A percentile compares a stretch with the other conserved stretches of the same genome.
phyloP scores from a whole-genome alignment of 2,888 invertebrate species.

The Phaedon cochleariae region DNA sequence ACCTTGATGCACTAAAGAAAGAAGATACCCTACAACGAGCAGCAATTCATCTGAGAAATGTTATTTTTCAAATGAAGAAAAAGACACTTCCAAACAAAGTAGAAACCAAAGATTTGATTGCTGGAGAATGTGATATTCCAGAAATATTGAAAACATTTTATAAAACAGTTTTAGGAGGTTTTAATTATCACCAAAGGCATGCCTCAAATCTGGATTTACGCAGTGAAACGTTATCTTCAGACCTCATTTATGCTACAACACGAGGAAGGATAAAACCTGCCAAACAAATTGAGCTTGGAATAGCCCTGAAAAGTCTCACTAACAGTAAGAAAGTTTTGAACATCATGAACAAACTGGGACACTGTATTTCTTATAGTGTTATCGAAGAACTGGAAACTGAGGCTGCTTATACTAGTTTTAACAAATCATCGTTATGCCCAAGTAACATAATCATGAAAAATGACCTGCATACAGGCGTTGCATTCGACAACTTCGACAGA shows the following conservation, averaged over 20 bases:
- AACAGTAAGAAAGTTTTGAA: slow-evolving; percentile 44
- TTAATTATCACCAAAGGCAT: background rate
- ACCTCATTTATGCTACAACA: slow-evolving; percentile 39
- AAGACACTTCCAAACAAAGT: too few species aligned
- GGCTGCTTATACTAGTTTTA: slow-evolving; percentile 36
- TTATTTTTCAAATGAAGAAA: too few species aligned
- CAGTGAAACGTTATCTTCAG: slow-evolving; percentile 43
- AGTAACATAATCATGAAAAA: slow-evolving; percentile 41
- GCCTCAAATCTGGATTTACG: slow-evolving; percentile 9
- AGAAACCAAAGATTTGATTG: slow-evolving; percentile 19
- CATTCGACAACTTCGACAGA: slow-evolving; percentile 44
- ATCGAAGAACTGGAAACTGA: slow-evolving; percentile 53
- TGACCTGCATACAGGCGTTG: slow-evolving; percentile 46
- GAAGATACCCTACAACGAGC: too few species aligned
- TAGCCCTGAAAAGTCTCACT: slow-evolving; percentile 47
- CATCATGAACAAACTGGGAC: slow-evolving; percentile 50
- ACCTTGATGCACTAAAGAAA: too few species aligned
- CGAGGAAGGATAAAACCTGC: slow-evolving; percentile 3
- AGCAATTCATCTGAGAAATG: too few species aligned
- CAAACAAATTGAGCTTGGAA: slow-evolving; percentile 31
- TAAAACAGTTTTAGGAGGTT: slow-evolving; percentile 20
- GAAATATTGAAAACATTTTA: slow-evolving; percentile 19
- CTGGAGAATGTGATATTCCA: slow-evolving; percentile 21
- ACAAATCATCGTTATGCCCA: slow-evolving; percentile 43
- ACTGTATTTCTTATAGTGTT: slow-evolving; percentile 47